phyloP scores from a whole-genome alignment of 2,888 invertebrate species.

The Lutraria lutraria region DNA sequence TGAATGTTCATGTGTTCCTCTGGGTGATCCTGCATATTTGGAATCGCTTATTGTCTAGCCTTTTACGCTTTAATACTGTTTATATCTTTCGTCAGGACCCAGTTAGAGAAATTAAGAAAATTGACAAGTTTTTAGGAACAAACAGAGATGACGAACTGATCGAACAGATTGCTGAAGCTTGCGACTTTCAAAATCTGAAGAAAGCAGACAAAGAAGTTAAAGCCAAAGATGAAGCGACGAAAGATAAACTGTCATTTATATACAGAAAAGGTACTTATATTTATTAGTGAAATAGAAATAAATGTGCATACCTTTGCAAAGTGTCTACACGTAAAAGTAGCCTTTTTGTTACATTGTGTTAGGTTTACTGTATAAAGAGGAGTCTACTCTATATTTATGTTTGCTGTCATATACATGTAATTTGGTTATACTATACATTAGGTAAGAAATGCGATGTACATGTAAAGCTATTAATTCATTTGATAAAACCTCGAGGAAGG shows the following conservation, averaged over 20 bases:
- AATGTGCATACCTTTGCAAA: not conserved
- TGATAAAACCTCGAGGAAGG: too few relatives aligned
- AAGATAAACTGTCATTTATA: slow-evolving; percentile 23
- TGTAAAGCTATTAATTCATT: too few relatives aligned
- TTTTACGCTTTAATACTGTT: not conserved
- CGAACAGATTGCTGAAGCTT: slow-evolving; percentile 29
- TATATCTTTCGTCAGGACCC: slow-evolving; percentile 24
- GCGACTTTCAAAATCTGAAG: slow-evolving; percentile 37
- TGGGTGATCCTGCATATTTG: not conserved
- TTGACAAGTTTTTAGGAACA: slow-evolving; percentile 35
- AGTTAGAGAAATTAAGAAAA: slow-evolving; percentile 47
- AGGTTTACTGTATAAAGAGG: not conserved
- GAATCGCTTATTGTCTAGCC: too few relatives aligned
- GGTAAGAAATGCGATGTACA: too few relatives aligned
- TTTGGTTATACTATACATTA: too few relatives aligned
- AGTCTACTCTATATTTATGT: not conserved
- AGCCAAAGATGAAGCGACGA: not conserved
- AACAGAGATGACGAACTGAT: slow-evolving; percentile 27
- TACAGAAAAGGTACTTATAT: slow-evolving; percentile 44
- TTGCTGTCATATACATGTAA: not conserved
- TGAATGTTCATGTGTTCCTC: not conserved
- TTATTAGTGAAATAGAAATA: not conserved
- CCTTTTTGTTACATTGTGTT: not conserved
- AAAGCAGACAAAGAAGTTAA: slow-evolving; percentile 43
- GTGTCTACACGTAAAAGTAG: not conserved